A percentile compares a stretch with the other conserved stretches of the same genome.
phyloP scores from a whole-genome alignment of 1,140 invertebrate species.

The Globodera rostochiensis region DNA sequence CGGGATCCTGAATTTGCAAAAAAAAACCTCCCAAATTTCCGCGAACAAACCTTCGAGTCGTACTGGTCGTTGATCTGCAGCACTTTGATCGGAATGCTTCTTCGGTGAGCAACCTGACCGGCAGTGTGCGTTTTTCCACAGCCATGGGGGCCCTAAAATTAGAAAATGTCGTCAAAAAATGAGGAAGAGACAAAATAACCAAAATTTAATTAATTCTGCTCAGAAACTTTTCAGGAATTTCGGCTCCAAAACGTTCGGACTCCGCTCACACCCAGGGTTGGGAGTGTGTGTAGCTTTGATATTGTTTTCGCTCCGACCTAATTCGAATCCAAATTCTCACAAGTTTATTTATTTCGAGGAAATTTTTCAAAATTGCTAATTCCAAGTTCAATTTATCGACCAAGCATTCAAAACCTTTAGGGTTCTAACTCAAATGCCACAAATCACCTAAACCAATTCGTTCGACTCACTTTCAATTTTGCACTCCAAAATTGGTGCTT shows the following conservation, averaged over 20 bases:
- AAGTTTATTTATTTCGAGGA: too few species aligned
- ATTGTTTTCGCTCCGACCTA: neutral
- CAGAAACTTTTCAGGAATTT: neutral
- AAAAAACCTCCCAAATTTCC: neutral
- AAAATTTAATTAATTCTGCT: neutral
- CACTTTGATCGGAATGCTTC: conserved; percentile 68
- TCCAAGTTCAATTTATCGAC: too few species aligned
- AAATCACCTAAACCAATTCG: neutral
- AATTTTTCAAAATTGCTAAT: too few species aligned
- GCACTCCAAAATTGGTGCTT: neutral
- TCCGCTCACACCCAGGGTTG: neutral
- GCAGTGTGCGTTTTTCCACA: conserved; percentile 90
- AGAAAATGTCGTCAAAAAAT: neutral
- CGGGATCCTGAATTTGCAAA: too few species aligned
- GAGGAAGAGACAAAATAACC: neutral
- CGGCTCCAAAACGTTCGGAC: neutral
- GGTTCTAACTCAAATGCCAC: neutral
- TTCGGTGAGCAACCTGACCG: conserved; percentile 83
- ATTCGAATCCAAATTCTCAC: too few species aligned
- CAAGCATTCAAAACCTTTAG: too few species aligned
- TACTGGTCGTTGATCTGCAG: conserved; percentile 96
- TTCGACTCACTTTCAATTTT: too few species aligned
- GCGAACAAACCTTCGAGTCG: conserved; percentile 77
- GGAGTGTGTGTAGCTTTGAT: neutral
- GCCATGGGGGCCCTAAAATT: conserved; percentile 78